Evolutionary conservation across 2,113 vertebrate genomes (phyloP).

Genomic region (Heterotis niloticus): DNA sequence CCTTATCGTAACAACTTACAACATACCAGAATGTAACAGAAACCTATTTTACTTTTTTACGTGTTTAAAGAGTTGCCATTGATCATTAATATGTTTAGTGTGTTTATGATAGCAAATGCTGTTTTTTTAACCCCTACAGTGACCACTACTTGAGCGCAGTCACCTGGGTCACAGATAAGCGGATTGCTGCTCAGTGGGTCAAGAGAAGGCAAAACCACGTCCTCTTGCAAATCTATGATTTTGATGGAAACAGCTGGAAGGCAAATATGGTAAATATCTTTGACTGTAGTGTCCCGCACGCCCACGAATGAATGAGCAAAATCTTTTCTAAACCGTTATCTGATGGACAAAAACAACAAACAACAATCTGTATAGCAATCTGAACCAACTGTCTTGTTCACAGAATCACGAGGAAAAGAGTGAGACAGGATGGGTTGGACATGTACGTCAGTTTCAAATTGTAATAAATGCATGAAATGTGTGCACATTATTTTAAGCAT

Average conservation of each 20-base stretch:
- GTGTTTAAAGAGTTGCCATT: conserved; percentile 19
- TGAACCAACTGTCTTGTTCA: conserved; percentile 47
- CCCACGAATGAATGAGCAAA: neutral
- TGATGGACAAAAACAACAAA: neutral
- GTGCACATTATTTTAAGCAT: neutral
- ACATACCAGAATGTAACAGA: neutral
- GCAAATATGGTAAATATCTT: conserved; percentile 72
- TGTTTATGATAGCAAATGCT: conserved; percentile 41
- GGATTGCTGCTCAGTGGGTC: conserved; percentile 86
- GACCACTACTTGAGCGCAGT: conserved; percentile 90
- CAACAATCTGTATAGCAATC: neutral
- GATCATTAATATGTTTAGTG: conserved; percentile 30
- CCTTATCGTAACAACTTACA: neutral
- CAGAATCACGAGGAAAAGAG: conserved; percentile 80
- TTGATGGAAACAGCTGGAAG: conserved; percentile 69
- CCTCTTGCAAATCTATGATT: conserved; percentile 83
- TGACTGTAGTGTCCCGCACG: neutral
- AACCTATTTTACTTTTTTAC: neutral
- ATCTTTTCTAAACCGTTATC: neutral
- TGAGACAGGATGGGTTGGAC: conserved; percentile 88
- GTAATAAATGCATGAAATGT: neutral
- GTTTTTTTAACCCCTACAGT: conserved; percentile 62
- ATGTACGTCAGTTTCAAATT: conserved; percentile 67
- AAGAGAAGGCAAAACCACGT: conserved; percentile 85
- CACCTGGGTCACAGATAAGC: conserved; percentile 82